A percentile compares a stretch with the other conserved stretches of the same genome.
Evolutionary conservation across 1,140 invertebrate genomes (phyloP).

Genomic region (Drosophila tani): DNA sequence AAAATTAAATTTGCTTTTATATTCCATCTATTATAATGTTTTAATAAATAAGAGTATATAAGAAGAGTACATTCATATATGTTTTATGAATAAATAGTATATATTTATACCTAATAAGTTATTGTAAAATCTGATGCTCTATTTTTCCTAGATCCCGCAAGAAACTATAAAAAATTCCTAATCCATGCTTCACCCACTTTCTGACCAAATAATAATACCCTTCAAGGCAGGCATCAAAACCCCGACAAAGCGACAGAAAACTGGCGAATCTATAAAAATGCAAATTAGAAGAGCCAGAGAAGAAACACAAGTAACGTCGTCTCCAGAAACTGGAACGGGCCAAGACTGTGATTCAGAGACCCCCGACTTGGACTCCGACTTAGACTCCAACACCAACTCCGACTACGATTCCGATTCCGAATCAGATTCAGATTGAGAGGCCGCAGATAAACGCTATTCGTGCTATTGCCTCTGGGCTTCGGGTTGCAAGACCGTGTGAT

Average conservation of each 20-base stretch:
- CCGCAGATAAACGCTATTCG: conserved; percentile 60
- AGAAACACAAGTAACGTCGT: conserved; percentile 21
- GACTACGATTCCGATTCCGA: background rate
- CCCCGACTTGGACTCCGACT: too few relatives aligned
- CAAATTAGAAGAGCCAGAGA: conserved; percentile 54
- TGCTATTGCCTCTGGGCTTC: conserved; percentile 57
- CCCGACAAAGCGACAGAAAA: conserved; percentile 10
- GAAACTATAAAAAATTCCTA: background rate
- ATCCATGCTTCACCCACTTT: conserved; percentile 15
- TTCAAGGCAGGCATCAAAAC: background rate
- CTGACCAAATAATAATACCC: conserved; percentile 14
- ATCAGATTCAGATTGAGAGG: conserved; percentile 13
- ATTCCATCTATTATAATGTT: too few relatives aligned
- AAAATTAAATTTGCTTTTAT: too few relatives aligned
- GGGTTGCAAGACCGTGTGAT: conserved; percentile 32
- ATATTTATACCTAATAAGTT: background rate
- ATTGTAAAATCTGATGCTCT: background rate
- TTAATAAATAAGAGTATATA: too few relatives aligned
- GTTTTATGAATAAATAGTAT: too few relatives aligned
- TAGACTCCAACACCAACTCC: too few relatives aligned
- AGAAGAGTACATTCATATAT: too few relatives aligned
- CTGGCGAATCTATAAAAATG: conserved; percentile 51
- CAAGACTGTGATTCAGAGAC: conserved; percentile 16
- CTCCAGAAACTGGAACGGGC: conserved; percentile 59
- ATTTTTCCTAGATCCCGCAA: background rate